Evolutionary conservation across 2,113 vertebrate species (phyloP), one percentile per base, ranked within the genome.

Genomic region (Mastomys natalensis): DNA sequence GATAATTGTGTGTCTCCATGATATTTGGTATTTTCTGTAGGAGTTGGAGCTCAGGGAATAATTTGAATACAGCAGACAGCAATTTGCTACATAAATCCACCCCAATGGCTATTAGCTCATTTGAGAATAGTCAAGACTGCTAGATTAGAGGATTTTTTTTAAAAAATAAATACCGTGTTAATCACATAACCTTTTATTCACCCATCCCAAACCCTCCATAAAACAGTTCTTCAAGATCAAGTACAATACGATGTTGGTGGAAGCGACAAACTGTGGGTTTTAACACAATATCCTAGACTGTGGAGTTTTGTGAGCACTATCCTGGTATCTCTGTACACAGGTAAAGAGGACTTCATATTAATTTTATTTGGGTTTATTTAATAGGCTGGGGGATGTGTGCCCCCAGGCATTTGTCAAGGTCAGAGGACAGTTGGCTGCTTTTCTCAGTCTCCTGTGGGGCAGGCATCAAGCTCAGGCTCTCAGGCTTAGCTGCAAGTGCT

Each of bases 1-100:
- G 97, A 86, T 98, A 98, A 98, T 97, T 97, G 95, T 92, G 85
- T 97, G 95, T 96, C 96, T 97, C 95, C 1, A 1, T 95, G 98
- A 98, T 98, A 97, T 96, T 89, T 97, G 92, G 96, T 94, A 3
- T 64, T 96, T 97, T 97, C 90, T 96, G 95, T 96, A 96, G 89
- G 90, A 97, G 94, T 95, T 73, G 77, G 87, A 70, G 95, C 98
- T 96, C 91, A 94, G 97, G 90, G 76, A 90, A 97, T 97, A 98
- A 98, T 95, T 86, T 95, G 93, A 82, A 76, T 94, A 92, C 0
- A 73, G 95, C 90, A 60, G 95, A 96, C 53, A 64, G 96, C 96
- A 97, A 97, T 96, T 97, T 97, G 43, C 97, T 97, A 96, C 96
- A 84, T 96, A 97, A 97, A 97, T 95, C 97, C 89, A 92, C 91